Evolutionary conservation across 1,140 invertebrate species (phyloP).

Genomic region (Patella vulgata): DNA sequence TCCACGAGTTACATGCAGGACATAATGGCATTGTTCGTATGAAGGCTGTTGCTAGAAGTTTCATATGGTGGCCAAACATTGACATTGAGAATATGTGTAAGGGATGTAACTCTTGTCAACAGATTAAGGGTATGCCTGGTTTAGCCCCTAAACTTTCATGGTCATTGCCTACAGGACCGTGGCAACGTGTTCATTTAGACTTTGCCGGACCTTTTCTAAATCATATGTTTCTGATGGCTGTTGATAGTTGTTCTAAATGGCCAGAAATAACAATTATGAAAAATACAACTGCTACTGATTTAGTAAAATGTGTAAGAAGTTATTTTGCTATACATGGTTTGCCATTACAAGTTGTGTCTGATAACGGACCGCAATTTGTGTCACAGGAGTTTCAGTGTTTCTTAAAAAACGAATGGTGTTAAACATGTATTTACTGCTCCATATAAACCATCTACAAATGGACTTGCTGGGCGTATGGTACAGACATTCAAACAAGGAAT

Average conservation of each 20-base stretch:
- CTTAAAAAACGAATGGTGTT: slow-evolving; percentile 36
- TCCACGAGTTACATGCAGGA: slow-evolving; percentile 18
- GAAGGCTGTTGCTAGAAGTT: slow-evolving; percentile 62
- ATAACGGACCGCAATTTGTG: slow-evolving; percentile 58
- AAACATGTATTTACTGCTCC: slow-evolving; percentile 33
- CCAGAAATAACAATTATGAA: slow-evolving; percentile 50
- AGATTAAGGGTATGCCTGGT: slow-evolving; percentile 12
- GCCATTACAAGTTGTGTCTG: slow-evolving; percentile 43
- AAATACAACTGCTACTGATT: not conserved
- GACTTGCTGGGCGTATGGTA: slow-evolving; percentile 28
- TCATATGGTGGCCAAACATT: slow-evolving; percentile 67
- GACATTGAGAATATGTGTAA: slow-evolving; percentile 58
- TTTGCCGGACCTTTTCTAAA: slow-evolving; percentile 62
- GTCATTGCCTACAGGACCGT: slow-evolving; percentile 57
- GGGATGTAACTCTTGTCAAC: slow-evolving; percentile 37
- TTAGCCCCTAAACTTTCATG: slow-evolving; percentile 43
- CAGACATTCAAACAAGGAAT: slow-evolving; percentile 22
- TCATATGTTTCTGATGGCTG: slow-evolving; percentile 60
- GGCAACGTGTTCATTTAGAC: slow-evolving; percentile 67
- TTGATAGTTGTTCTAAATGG: slow-evolving; percentile 66
- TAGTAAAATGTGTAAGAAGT: not conserved
- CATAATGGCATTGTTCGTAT: slow-evolving; percentile 63
- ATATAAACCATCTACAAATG: slow-evolving; percentile 51
- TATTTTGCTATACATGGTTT: slow-evolving; percentile 30
- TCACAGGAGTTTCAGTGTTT: slow-evolving; percentile 45